Percentiles rank a stretch among this genome's conserved stretches.
Conservation (phyloP, 1,140 invertebrate genomes). For the Myzus persicae region DNA sequence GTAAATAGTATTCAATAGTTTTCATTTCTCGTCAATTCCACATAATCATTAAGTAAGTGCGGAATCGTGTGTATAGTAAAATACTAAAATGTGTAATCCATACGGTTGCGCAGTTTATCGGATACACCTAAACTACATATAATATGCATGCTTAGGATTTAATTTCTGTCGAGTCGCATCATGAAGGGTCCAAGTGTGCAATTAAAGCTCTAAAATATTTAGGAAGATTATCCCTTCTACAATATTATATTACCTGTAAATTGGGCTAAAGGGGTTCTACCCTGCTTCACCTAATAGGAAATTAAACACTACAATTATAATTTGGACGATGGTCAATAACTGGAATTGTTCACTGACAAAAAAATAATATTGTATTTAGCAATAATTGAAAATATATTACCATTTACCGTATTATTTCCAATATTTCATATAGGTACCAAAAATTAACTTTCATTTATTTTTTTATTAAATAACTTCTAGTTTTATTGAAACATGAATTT, state of each 20-base stretch:
- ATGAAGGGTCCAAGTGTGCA: background rate
- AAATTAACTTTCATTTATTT: no score
- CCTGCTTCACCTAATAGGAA: background rate
- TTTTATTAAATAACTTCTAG: no score
- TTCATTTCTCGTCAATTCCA: background rate
- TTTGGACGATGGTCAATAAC: background rate
- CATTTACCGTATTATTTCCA: background rate
- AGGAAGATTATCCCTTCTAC: background rate
- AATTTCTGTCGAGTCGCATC: background rate
- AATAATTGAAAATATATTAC: no score
- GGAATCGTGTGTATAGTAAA: background rate
- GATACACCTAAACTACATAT: background rate
- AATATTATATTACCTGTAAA: background rate
- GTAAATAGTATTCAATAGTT: background rate
- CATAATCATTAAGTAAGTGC: background rate
- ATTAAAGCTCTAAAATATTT: slow-evolving; percentile 5
- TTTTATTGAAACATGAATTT: no score
- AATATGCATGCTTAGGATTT: background rate
- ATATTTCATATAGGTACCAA: no score
- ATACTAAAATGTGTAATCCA: background rate
- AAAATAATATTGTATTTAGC: background rate
- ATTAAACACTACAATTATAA: background rate
- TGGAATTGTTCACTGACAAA: background rate
- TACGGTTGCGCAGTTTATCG: background rate
- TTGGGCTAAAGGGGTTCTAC: background rate